These are phyloP conservation scores for Hypanus sabinus DNA, from an alignment of 2,113 vertebrate species.

Conservation along the genomic window DNA sequence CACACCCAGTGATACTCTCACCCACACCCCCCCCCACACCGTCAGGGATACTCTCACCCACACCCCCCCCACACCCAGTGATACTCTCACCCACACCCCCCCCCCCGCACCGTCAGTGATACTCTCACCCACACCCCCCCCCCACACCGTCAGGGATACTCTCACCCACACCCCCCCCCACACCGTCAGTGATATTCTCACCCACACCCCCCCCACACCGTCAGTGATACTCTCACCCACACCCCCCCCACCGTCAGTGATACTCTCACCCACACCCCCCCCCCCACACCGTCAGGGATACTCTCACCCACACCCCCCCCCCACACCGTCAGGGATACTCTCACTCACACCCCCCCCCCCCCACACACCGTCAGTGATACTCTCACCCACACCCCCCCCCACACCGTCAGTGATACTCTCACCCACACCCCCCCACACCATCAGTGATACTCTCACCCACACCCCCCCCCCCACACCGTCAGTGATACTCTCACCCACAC, in stretches of 20 bases:
- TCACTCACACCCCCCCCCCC: too few species aligned
- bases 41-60: slow-evolving; percentile 47
- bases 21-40: slow-evolving; percentile 53
- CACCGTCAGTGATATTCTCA: neutral
- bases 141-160: slow-evolving; percentile 41
- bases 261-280: neutral
- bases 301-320: slow-evolving; percentile 38
- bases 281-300: slow-evolving; percentile 53
- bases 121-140: slow-evolving; percentile 52
- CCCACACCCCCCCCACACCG: slow-evolving; percentile 51
- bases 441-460: slow-evolving; percentile 47
- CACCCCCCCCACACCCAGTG: slow-evolving; percentile 40
- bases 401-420: too few species aligned
- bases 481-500: slow-evolving; percentile 47
- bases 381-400: slow-evolving; percentile 48
- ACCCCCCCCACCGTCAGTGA: too few species aligned
- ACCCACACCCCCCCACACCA: slow-evolving; percentile 49
- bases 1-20: neutral
- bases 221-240: slow-evolving; percentile 52
- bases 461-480: too few species aligned
- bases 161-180: too few species aligned
- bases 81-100: slow-evolving; percentile 54
- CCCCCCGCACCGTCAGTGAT: too few species aligned
- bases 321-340: slow-evolving; percentile 50
- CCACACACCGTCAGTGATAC: too few species aligned